Base-by-base conservation (phyloP, 1,140 invertebrate genomes). In the Meloidogyne hapla region DNA sequence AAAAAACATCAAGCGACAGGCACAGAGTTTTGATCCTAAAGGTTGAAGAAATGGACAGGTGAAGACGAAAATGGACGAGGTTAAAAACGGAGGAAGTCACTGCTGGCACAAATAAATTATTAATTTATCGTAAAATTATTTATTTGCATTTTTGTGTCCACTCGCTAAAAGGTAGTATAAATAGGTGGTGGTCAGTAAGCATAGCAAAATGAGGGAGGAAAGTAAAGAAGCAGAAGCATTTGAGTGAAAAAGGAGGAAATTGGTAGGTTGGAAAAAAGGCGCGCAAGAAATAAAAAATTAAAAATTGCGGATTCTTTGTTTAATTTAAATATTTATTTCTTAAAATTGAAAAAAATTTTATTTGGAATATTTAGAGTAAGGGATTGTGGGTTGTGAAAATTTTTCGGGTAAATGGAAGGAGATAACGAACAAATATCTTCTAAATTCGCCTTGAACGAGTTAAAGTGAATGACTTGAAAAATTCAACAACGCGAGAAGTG, bases 51-150 rank as follows among this genome's bases (percentile, higher is more conserved):
- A 33, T 33, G 33, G 33, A 33, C 33, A 33, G 33, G 33, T 33
- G 33, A 33, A 33, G 33, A 33, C 33, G 33, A 33, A 33, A 33
- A 33, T 33, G 33, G 33, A 8, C 33, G 33, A 33, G 33, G 33
- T 33, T 33, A 33, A 33, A 13, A 48, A 18, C 13, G 18, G 45
- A 15, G 13, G 18, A 48, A 48, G 45, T 48, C 45, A 48, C 18
- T 56, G 48, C 48, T 56, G 48, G 48, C n/a, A 56, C 48, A 42
- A 42, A 42, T 42, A 42, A 56, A 56, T 56, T 56, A 56, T 56
- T 56, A 56, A 56, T 56, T 56, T 56, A 56, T 56, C n/a, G 48
- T 56, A 56, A 56, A 56, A 56, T 56, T 56, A 56, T n/a, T n/a
- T n/a, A n/a, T 56, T 56, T 48, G 45, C 45, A 48, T 48, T 56